phyloP scores from a whole-genome alignment of 2,797 vertebrate species.

The Acrossocheilus wenchowensis region DNA sequence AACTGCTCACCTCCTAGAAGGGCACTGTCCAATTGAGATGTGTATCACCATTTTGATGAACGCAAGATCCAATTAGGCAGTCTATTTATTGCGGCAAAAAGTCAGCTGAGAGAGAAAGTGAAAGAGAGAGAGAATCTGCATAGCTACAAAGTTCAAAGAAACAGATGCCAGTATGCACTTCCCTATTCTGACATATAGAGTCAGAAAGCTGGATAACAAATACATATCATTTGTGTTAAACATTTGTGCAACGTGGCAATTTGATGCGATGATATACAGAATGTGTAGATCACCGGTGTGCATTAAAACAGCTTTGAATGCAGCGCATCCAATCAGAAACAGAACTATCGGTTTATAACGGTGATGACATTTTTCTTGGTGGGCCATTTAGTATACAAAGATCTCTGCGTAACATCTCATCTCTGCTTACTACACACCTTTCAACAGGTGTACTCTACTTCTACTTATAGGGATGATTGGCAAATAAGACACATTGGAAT shows the following conservation, averaged over 20 bases:
- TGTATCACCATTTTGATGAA: conserved; percentile 72
- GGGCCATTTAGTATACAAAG: neutral
- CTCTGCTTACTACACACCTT: neutral
- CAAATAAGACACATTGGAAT: conserved; percentile 9
- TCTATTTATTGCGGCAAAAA: conserved; percentile 46
- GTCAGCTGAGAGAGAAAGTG: conserved; percentile 62
- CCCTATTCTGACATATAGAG: neutral
- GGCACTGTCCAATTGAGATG: conserved; percentile 72
- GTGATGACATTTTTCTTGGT: neutral
- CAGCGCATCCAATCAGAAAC: neutral
- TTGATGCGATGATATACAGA: neutral
- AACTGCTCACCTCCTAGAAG: conserved; percentile 70
- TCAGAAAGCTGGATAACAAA: neutral
- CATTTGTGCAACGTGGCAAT: neutral
- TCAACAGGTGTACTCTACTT: neutral
- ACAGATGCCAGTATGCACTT: conserved; percentile 26
- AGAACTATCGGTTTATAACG: neutral
- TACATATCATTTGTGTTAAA: neutral
- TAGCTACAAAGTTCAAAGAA: conserved; percentile 59
- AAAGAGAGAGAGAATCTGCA: conserved; percentile 38
- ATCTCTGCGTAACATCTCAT: neutral
- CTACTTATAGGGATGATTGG: neutral
- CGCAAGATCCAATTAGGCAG: conserved; percentile 66
- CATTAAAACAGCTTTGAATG: neutral
- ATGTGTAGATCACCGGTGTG: neutral